Conservation (phyloP, 2,797 vertebrate species). For the Notolabrus celidotus region DNA sequence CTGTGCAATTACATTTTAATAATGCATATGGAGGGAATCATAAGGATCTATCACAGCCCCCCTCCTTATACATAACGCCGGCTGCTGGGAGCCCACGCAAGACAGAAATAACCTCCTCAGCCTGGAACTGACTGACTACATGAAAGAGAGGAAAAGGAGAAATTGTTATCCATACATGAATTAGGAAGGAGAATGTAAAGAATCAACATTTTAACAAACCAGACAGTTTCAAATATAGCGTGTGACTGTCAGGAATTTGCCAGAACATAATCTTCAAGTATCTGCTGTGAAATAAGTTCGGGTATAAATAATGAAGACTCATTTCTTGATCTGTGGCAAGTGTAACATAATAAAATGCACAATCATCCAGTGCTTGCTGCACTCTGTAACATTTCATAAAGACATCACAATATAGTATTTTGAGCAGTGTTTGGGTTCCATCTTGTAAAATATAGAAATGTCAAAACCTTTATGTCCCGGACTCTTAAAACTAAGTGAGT, state of each 20-base stretch:
- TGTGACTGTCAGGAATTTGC: constrained; percentile 9
- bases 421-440: constrained; percentile 6
- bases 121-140: constrained; percentile 62
- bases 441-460: constrained; percentile 45
- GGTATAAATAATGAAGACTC: constrained; percentile 39
- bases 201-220: background rate
- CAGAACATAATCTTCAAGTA: constrained; percentile 27
- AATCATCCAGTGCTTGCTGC: constrained; percentile 18
- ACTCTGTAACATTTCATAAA: constrained; percentile 21
- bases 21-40: constrained; percentile 75
- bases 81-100: constrained; percentile 74
- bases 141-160: constrained; percentile 47
- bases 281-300: constrained; percentile 20
- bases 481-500: constrained; percentile 20
- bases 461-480: constrained; percentile 38
- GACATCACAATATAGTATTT: constrained; percentile 15
- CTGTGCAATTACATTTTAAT: constrained; percentile 78
- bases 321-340: constrained; percentile 12
- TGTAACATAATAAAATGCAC: constrained; percentile 41
- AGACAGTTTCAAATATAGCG: constrained; percentile 5
- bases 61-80: constrained; percentile 71
- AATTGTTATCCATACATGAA: constrained; percentile 48
- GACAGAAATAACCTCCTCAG: constrained; percentile 77
- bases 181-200: constrained; percentile 22
- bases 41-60: constrained; percentile 67